These are phyloP conservation scores for Colistium nudipinnis DNA, from an alignment of 2,113 vertebrate species.

Conservation along the genomic window DNA sequence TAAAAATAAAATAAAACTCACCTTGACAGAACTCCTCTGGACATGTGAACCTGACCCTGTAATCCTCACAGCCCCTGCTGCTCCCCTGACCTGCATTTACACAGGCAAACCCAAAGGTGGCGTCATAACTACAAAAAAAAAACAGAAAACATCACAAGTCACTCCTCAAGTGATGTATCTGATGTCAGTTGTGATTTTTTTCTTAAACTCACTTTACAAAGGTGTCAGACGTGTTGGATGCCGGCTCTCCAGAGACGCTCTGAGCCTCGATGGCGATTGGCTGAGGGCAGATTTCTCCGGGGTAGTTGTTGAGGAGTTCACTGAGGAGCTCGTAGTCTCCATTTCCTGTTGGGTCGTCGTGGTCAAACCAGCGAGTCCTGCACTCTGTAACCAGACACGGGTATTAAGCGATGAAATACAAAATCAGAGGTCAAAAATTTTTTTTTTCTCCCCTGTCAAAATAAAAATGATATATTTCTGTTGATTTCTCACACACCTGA, in stretches of 20 bases:
- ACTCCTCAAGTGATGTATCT: neutral
- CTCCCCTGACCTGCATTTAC: slow-evolving; percentile 53
- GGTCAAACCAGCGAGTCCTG: slow-evolving; percentile 70
- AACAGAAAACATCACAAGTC: neutral
- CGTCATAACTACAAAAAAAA: slow-evolving; percentile 58
- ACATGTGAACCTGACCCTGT: slow-evolving; percentile 60
- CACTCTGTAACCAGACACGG: slow-evolving; percentile 46
- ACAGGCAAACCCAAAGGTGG: slow-evolving; percentile 60
- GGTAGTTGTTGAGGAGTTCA: slow-evolving; percentile 44
- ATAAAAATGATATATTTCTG: no score
- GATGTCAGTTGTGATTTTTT: neutral
- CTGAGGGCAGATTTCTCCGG: slow-evolving; percentile 51
- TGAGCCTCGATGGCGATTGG: slow-evolving; percentile 67
- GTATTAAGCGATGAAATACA: neutral
- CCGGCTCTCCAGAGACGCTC: slow-evolving; percentile 50
- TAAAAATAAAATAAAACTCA: neutral
- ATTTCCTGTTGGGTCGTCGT: slow-evolving; percentile 55
- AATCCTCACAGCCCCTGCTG: slow-evolving; percentile 42
- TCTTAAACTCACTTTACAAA: slow-evolving; percentile 60
- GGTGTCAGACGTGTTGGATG: slow-evolving; percentile 41
- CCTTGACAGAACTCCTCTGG: slow-evolving; percentile 61
- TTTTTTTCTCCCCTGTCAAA: neutral
- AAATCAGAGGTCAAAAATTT: neutral
- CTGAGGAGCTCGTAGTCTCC: slow-evolving; percentile 71
- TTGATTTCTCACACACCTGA: slow-evolving; percentile 37